Conservation (phyloP, 1,140 invertebrate species). For the Pararge aegeria region DNA sequence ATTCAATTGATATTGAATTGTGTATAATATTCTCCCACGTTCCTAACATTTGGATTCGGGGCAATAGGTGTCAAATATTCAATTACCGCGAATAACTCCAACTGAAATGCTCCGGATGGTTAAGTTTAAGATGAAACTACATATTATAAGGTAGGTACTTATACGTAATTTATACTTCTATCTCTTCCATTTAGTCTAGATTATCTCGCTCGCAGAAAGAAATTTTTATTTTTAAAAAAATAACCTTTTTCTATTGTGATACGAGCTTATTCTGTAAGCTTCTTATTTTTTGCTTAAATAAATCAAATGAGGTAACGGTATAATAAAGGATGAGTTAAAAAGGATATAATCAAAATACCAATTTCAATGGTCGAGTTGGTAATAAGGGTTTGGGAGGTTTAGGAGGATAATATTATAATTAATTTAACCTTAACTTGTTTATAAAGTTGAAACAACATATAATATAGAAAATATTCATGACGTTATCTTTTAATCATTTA, state of each 20-base stretch:
- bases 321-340: constrained; percentile 8
- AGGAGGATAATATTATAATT: constrained; percentile 11
- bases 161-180: too few relatives aligned
- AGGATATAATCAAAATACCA: constrained; percentile 13
- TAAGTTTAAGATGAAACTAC: too few relatives aligned
- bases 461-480: too few relatives aligned
- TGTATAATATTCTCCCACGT: not conserved
- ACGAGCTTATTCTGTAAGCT: too few relatives aligned
- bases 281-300: constrained; percentile 2
- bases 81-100: too few relatives aligned
- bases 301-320: constrained; percentile 11
- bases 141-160: too few relatives aligned
- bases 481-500: too few relatives aligned
- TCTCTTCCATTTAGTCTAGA: too few relatives aligned
- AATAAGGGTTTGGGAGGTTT: constrained; percentile 6
- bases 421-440: too few relatives aligned
- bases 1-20: not conserved
- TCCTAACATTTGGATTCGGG: not conserved
- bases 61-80: not conserved
- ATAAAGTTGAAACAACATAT: too few relatives aligned
- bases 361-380: constrained; percentile 18
- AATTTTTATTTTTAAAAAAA: not conserved
- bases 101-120: too few relatives aligned
- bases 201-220: too few relatives aligned
- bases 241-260: not conserved